These are phyloP conservation scores for Brachyrhaphis roseni DNA, from an alignment of 2,797 vertebrate species.

Conservation along the genomic window DNA sequence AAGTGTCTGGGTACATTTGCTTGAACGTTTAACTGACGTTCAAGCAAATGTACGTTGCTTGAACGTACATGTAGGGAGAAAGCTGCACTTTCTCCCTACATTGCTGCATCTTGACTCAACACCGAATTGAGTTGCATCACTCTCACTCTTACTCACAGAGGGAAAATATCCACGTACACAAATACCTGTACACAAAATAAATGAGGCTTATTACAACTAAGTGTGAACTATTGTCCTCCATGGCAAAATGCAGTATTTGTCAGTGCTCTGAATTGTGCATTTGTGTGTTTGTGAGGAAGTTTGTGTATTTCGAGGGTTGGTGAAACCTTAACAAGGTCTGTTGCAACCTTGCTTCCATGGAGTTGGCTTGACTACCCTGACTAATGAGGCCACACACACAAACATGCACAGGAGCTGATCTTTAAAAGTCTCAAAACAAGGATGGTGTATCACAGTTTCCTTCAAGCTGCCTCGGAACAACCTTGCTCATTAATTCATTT, in stretches of 20 bases:
- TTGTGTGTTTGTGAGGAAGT: neutral
- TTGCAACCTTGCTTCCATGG: conserved; percentile 19
- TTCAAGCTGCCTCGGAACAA: conserved; percentile 51
- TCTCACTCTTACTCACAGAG: conserved; percentile 11
- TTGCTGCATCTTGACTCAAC: conserved; percentile 28
- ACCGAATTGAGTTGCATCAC: conserved; percentile 64
- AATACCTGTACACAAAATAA: neutral
- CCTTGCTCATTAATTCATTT: conserved; percentile 55
- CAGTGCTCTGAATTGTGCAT: neutral
- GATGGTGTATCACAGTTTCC: conserved; percentile 53
- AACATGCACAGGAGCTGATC: conserved; percentile 3
- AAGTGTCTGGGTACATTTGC: too few relatives aligned
- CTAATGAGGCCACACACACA: conserved; percentile 53
- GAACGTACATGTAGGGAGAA: too few relatives aligned
- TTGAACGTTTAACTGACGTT: too few relatives aligned
- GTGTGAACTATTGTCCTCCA: conserved; percentile 1
- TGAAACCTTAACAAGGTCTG: conserved; percentile 51
- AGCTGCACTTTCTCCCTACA: conserved; percentile 10
- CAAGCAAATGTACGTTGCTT: too few relatives aligned
- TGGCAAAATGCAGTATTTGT: conserved; percentile 1
- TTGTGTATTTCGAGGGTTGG: conserved; percentile 21
- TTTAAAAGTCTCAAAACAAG: conserved; percentile 40
- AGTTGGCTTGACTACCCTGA: conserved; percentile 43
- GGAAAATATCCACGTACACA: neutral
- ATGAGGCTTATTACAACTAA: neutral